These are phyloP conservation scores for Channa striata DNA, from an alignment of 2,797 vertebrate species.

Conservation along the genomic window DNA sequence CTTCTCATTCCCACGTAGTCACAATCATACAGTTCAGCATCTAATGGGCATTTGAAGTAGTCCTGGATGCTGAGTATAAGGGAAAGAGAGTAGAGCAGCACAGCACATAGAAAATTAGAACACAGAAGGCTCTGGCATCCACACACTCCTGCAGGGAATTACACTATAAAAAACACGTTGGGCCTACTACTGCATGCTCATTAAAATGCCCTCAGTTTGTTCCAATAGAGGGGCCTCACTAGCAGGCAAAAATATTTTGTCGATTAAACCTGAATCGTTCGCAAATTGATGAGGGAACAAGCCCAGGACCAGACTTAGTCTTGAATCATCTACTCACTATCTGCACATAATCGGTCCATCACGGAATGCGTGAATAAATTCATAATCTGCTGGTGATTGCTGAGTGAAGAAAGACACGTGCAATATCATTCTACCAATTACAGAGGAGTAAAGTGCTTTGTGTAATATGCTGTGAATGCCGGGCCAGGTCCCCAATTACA, in stretches of 20 bases:
- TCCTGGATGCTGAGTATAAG: conserved; percentile 26
- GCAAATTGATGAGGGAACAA: conserved; percentile 26
- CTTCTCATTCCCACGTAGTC: conserved; percentile 43
- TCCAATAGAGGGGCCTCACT: conserved; percentile 41
- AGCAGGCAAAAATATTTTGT: conserved; percentile 22
- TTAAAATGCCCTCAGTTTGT: conserved; percentile 70
- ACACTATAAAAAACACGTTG: conserved; percentile 55
- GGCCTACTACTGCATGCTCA: conserved; percentile 62
- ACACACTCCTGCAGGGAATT: conserved; percentile 68
- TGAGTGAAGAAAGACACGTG: conserved; percentile 35
- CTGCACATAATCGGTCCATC: conserved; percentile 49
- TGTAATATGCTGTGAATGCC: conserved; percentile 68
- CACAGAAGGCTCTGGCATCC: conserved; percentile 72
- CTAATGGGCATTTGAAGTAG: conserved; percentile 58
- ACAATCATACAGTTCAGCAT: conserved; percentile 36
- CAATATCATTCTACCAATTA: conserved; percentile 66
- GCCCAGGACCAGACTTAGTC: conserved; percentile 23
- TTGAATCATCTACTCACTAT: conserved; percentile 12
- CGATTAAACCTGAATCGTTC: conserved; percentile 56
- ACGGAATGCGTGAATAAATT: conserved; percentile 13
- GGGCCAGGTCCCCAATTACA: conserved; percentile 76
- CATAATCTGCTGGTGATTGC: conserved; percentile 30
- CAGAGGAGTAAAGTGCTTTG: conserved; percentile 66
- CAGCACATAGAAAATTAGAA: conserved; percentile 68
- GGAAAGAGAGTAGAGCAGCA: conserved; percentile 33